Evolutionary conservation across 2,113 vertebrate genomes (phyloP), one percentile per base, ranked within the genome.

Genomic region (Oxyruncus cristatus): DNA sequence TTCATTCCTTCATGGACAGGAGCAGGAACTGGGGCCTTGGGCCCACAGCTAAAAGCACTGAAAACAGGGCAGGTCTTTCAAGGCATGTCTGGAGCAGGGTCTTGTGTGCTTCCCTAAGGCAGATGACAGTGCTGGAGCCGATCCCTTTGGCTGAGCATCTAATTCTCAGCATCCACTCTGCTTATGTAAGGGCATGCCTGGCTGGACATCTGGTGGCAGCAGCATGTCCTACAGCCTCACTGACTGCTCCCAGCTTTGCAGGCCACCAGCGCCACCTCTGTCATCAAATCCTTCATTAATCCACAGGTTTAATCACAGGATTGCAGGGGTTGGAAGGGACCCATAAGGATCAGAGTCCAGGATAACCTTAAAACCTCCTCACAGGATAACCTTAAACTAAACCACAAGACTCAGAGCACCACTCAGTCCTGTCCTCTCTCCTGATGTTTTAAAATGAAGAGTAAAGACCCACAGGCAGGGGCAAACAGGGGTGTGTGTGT

Each of bases 241-340:
- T 3, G 61, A 7, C 3, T 74, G 71, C 41, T 27, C 8, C 18
- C 20, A 19, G 74, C 74, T 93, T 15, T 27, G 56, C 44, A 18
- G 50, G 66, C 74, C 75, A 76, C 66, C 89, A 96, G 87, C 80
- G 63, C 92, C 93, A 73, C 87, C 93, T 76, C 87, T 32, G 55
- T 8, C 68, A 61, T 4, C 81, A 68, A 77, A 78, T 3, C 79
- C 88, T 41, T 5, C 0, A 75, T 50, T 71, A 77, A 56, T 3
- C 12, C 72, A 3, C 19, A 16, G 65, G 4, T 3, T 63, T 75
- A 32, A 87, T 68, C 56, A 39, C 24, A 9, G 56, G 70, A 11
- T 9, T 62, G 61, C 37, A 41, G 61, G 7, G 4, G 8, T 2
- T 3, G 55, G 71, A 30, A 53, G 33, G 68, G 44, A 52, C 4